Evolutionary conservation across 2,888 invertebrate genomes (phyloP).

Genomic region (Acronicta psi): DNA sequence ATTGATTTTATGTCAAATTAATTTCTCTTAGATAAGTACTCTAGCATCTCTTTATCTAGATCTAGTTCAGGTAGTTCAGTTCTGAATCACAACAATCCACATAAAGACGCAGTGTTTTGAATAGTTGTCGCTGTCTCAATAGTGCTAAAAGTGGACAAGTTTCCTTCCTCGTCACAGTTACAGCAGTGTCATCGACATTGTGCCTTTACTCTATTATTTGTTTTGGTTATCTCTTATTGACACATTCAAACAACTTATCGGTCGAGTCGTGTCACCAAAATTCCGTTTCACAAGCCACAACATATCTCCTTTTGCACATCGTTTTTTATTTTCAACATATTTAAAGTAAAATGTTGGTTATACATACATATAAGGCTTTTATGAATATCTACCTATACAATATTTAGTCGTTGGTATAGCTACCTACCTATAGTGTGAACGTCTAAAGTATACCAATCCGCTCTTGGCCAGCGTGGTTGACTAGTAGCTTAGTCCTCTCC

Average conservation of each 20-base stretch:
- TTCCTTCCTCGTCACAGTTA: constrained; percentile 65
- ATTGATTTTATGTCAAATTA: too few species aligned
- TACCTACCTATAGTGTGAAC: too few species aligned
- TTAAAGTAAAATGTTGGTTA: constrained; percentile 28
- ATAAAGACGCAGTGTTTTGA: background rate
- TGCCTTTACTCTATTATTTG: constrained; percentile 78
- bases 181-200: constrained; percentile 76
- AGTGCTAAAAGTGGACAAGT: constrained; percentile 32
- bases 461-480: too few species aligned
- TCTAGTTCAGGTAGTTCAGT: too few species aligned
- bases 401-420: too few species aligned
- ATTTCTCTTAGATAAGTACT: too few species aligned
- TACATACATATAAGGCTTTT: background rate
- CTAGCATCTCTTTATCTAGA: too few species aligned
- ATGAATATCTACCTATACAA: too few species aligned
- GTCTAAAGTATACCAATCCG: too few species aligned
- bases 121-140: constrained; percentile 10
- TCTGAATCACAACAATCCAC: background rate
- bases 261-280: constrained; percentile 75
- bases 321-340: constrained; percentile 43
- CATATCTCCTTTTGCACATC: constrained; percentile 51
- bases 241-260: constrained; percentile 84
- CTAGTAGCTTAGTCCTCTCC: too few species aligned
- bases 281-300: constrained; percentile 57
- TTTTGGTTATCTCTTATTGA: constrained; percentile 83